Evolutionary conservation across 2,888 invertebrate genomes (phyloP), one percentile per base, ranked within the genome.

Genomic region (Acleris laterana): DNA sequence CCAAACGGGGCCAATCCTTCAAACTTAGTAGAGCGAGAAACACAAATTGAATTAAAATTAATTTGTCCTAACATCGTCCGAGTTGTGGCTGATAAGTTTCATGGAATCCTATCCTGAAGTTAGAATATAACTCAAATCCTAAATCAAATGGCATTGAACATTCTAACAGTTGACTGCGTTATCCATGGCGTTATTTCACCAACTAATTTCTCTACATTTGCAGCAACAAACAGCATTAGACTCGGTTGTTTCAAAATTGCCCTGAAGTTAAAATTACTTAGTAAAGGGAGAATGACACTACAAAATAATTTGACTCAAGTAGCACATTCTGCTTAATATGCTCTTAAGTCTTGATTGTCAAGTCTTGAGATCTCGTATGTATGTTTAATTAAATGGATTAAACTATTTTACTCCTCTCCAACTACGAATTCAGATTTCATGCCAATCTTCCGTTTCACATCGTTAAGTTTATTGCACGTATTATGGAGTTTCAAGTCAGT

Each of bases 1-100:
- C 6, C 22, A 13, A 50, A 50, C 4, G 50, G 16, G 50, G 11
- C 5, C 16, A 16, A 22, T 20, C 13, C 20, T 16, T 50, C 17
- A 17, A 19, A 17, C 13, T 11, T 28, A 17, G 19, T 32, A 22
- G 44, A 59, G 11, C 19, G 58, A 71, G 72, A 72, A 72, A 71
- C 73, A 73, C 74, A 75, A 72, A 73, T 76, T 78, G 74, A 77
- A 82, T 80, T 79, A 79, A 50, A 50, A 50, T 50, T 79, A 80
- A 81, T 78, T 73, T 58, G 48, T 65, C 46, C 49, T 52, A 22
- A 75, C 73, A 68, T 64, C 75, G 81, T 77, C 75, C 74, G 70
- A 80, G 73, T 62, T 59, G 19, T 42, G 51, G 46, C 17, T 68
- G 68, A 61, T 62, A 72, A 75, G 70, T 72, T 75, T 72, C 68